phyloP scores from a whole-genome alignment of 2,113 vertebrate genomes.

The Meriones unguiculatus region DNA sequence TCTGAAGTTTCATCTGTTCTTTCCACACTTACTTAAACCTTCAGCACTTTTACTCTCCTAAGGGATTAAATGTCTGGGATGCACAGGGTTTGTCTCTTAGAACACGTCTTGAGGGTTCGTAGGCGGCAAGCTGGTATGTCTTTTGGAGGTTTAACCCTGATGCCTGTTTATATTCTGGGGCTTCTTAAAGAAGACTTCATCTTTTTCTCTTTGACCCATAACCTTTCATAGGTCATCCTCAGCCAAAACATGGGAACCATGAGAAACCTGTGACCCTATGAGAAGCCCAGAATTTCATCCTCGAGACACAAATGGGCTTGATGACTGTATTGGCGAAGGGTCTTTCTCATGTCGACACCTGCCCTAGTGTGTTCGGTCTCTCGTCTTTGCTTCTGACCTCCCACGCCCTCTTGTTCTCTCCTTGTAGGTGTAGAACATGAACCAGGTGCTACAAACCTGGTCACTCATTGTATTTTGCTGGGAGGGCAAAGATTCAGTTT shows the following conservation, averaged over 20 bases:
- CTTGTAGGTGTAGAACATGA: slow-evolving; percentile 76
- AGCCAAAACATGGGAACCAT: neutral
- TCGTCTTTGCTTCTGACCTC: slow-evolving; percentile 86
- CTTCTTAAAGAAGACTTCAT: neutral
- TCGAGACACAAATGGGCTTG: neutral
- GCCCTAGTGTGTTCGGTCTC: slow-evolving; percentile 86
- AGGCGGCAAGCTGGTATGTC: neutral
- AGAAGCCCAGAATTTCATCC: neutral
- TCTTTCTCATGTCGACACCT: neutral
- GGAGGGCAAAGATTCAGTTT: slow-evolving; percentile 80
- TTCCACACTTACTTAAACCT: neutral
- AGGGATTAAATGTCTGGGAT: neutral
- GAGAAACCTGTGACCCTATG: neutral
- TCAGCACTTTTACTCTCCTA: neutral
- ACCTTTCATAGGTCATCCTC: no score
- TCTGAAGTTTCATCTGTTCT: neutral
- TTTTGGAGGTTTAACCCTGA: neutral
- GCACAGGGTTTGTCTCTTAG: neutral
- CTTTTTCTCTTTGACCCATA: neutral
- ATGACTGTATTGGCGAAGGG: neutral
- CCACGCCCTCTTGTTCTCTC: slow-evolving; percentile 64
- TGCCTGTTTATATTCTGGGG: neutral
- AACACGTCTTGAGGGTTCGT: neutral
- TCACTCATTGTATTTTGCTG: slow-evolving; percentile 66
- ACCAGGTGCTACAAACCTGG: slow-evolving; percentile 85